Percentiles rank a stretch among this genome's conserved stretches.
Evolutionary conservation across 1,140 invertebrate species (phyloP).

Genomic region (Solenopsis invicta): DNA sequence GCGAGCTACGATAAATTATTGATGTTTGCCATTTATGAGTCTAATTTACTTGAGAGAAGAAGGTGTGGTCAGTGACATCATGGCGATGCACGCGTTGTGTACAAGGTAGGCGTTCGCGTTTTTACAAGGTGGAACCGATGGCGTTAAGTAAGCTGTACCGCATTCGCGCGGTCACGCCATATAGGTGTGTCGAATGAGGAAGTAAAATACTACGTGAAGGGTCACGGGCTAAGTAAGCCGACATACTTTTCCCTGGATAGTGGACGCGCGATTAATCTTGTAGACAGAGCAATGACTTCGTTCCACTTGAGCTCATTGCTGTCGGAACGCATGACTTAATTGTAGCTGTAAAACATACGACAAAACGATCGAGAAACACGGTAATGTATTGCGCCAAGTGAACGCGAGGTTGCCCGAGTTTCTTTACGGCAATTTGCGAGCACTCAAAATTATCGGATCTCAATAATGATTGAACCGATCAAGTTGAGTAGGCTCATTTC

Average conservation of each 20-base stretch:
- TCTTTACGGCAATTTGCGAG: too few species aligned
- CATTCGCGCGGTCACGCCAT: constrained; percentile 45
- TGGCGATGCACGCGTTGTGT: constrained; percentile 8
- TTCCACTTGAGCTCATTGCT: neutral
- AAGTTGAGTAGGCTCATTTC: too few species aligned
- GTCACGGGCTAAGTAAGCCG: neutral
- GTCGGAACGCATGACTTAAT: constrained; percentile 13
- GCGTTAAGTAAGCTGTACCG: constrained; percentile 32
- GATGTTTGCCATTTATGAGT: constrained; percentile 46
- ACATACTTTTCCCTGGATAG: constrained; percentile 32
- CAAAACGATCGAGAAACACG: too few species aligned
- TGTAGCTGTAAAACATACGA: neutral
- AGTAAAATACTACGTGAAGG: constrained; percentile 1
- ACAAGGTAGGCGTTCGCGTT: constrained; percentile 55
- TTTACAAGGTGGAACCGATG: constrained; percentile 32
- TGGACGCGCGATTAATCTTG: constrained; percentile 23
- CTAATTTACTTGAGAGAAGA: constrained; percentile 58
- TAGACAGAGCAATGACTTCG: neutral
- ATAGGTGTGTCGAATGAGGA: constrained; percentile 60
- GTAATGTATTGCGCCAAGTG: too few species aligned
- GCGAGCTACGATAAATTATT: constrained; percentile 57
- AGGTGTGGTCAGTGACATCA: constrained; percentile 48
- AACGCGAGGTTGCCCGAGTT: too few species aligned
- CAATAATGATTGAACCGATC: too few species aligned
- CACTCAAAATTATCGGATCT: too few species aligned